Conservation (phyloP, 2,113 vertebrate species). For the Jaculus jaculus region DNA sequence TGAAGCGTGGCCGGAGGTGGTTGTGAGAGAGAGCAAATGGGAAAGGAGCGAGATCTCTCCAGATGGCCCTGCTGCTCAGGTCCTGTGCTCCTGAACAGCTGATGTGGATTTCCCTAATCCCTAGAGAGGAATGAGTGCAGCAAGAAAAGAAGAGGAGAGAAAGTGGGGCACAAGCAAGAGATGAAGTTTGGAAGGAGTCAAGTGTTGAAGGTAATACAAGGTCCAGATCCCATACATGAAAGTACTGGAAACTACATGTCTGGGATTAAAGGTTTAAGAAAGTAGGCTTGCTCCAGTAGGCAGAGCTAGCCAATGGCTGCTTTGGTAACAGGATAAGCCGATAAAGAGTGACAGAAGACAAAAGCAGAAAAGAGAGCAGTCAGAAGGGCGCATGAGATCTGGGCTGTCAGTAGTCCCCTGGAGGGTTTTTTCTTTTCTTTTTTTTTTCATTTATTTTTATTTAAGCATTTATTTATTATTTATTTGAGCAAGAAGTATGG, state of each 20-base stretch:
- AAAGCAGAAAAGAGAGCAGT: background rate
- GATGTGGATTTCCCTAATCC: conserved; percentile 41
- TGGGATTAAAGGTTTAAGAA: background rate
- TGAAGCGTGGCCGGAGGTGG: conserved; percentile 55
- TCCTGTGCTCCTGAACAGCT: conserved; percentile 50
- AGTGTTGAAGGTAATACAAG: background rate
- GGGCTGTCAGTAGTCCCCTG: background rate
- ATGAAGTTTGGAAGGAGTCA: background rate
- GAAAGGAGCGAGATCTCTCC: conserved; percentile 29
- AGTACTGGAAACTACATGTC: background rate
- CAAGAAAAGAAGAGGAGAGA: background rate
- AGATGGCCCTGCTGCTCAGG: conserved; percentile 27
- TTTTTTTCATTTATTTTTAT: background rate
- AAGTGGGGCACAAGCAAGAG: background rate
- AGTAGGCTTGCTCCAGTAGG: background rate
- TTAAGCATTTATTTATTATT: too few relatives aligned
- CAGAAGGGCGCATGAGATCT: background rate
- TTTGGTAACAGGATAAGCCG: background rate
- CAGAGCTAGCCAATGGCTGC: background rate
- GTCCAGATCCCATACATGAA: rapidly evolving
- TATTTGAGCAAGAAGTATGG: too few relatives aligned
- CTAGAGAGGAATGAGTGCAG: background rate
- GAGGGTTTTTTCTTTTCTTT: too few relatives aligned
- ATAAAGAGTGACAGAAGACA: background rate
- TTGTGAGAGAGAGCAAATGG: rapidly evolving